Percentiles rank a stretch among this genome's conserved stretches.
Evolutionary conservation across 2,888 invertebrate species (phyloP).

Genomic region (Drosophila setosimentum): DNA sequence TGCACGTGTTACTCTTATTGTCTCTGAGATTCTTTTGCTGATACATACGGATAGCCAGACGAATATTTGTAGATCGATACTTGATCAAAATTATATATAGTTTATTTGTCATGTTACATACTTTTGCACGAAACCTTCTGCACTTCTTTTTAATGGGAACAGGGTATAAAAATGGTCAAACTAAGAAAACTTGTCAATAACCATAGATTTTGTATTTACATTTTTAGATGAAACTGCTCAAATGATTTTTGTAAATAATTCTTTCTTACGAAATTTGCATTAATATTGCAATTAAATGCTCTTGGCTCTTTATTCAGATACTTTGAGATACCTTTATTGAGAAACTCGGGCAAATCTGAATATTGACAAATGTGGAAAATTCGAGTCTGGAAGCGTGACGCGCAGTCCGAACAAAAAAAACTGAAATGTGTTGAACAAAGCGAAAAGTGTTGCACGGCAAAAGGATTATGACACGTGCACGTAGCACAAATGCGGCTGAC

Average conservation of each 20-base stretch:
- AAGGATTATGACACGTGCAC: conserved; percentile 64
- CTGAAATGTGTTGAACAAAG: conserved; percentile 29
- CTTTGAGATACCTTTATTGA: not conserved
- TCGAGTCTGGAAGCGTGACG: conserved; percentile 31
- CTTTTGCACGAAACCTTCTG: not conserved
- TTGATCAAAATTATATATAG: not conserved
- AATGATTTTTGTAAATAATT: not conserved
- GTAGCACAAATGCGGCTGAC: conserved; percentile 33
- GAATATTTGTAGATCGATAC: not conserved
- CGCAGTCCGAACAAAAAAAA: conserved; percentile 13
- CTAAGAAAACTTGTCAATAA: not conserved
- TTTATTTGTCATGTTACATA: not conserved
- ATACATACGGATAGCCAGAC: not conserved
- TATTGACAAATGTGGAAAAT: conserved; percentile 26
- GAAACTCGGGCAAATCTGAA: conserved; percentile 26
- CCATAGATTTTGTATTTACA: not conserved
- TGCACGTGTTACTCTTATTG: no score
- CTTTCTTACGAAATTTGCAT: not conserved
- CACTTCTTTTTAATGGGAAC: not conserved
- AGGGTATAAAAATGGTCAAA: not conserved
- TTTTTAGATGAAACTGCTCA: not conserved
- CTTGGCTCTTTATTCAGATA: not conserved
- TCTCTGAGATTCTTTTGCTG: not conserved
- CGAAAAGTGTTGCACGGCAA: conserved; percentile 46
- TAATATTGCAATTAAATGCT: not conserved